A percentile compares a stretch with the other conserved stretches of the same genome.
Conservation (phyloP, 1,140 invertebrate species). For the Calephelis nemesis region DNA sequence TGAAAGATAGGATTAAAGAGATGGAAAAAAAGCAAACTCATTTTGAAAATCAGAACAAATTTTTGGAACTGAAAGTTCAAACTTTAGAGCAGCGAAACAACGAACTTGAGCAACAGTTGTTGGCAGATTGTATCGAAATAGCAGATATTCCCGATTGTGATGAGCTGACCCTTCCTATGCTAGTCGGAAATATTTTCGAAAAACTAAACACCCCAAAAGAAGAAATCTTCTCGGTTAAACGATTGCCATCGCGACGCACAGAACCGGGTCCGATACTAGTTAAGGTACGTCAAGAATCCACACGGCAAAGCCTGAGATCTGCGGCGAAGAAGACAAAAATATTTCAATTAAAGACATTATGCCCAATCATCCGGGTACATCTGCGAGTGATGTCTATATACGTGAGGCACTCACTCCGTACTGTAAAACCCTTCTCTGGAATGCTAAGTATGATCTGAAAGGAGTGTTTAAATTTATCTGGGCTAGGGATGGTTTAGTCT, state of each 20-base stretch:
- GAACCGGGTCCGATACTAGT: conserved; percentile 1
- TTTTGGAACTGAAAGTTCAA: conserved; percentile 20
- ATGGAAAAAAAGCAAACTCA: conserved; percentile 27
- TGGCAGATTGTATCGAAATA: conserved; percentile 30
- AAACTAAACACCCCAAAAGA: conserved; percentile 17
- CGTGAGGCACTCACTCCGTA: conserved; percentile 27
- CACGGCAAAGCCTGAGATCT: not conserved
- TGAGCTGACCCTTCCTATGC: conserved; percentile 7
- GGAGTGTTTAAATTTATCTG: conserved; percentile 27
- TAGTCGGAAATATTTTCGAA: conserved; percentile 20
- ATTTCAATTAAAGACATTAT: not conserved
- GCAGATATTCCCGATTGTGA: conserved; percentile 20
- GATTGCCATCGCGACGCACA: not conserved
- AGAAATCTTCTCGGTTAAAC: conserved; percentile 22
- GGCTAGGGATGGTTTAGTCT: conserved; percentile 11
- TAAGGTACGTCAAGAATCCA: not conserved
- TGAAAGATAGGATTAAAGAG: conserved; percentile 20
- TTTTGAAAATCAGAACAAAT: conserved; percentile 27
- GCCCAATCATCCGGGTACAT: not conserved
- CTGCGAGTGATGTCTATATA: conserved; percentile 21
- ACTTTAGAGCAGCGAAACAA: too few species aligned
- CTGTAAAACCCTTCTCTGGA: conserved; percentile 25
- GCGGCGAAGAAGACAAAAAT: not conserved
- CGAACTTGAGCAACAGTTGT: too few species aligned
- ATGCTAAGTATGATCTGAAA: too few species aligned